Percentiles rank a stretch among this genome's conserved stretches.
Evolutionary conservation across 2,113 vertebrate genomes (phyloP).

Genomic region (Lynx canadensis): DNA sequence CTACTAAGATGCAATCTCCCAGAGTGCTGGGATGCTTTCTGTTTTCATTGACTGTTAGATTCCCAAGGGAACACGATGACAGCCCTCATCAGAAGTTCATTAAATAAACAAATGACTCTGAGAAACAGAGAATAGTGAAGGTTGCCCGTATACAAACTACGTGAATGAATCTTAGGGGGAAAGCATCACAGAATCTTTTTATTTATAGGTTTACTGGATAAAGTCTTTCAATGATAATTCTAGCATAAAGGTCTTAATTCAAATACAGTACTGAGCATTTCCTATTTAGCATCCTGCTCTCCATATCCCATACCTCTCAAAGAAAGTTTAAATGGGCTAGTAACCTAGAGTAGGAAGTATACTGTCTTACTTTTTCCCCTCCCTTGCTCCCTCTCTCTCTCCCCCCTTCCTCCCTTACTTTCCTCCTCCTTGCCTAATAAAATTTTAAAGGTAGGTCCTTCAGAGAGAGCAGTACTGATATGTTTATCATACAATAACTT

Average conservation of each 20-base stretch:
- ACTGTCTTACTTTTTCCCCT: neutral
- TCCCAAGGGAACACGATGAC: neutral
- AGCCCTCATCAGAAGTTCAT: neutral
- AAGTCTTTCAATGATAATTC: neutral
- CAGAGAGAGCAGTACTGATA: neutral
- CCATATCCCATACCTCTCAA: neutral
- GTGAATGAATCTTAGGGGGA: neutral
- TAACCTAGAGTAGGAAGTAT: neutral
- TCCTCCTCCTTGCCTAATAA: neutral
- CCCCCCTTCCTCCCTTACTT: neutral
- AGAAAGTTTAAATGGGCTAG: neutral
- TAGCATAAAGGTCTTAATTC: neutral
- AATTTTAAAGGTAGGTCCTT: neutral
- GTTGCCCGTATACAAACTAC: neutral
- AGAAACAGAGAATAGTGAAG: neutral
- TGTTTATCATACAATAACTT: slow-evolving; percentile 11
- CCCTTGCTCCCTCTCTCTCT: neutral
- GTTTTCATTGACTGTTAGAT: neutral
- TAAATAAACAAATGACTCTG: neutral
- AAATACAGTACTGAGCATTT: neutral
- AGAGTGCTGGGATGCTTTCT: neutral
- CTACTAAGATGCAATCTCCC: neutral
- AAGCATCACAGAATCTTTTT: neutral
- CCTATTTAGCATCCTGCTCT: neutral
- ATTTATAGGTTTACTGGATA: neutral